A percentile compares a stretch with the other conserved stretches of the same genome.
phyloP scores from a whole-genome alignment of 2,113 vertebrate genomes.

The Sialia sialis region DNA sequence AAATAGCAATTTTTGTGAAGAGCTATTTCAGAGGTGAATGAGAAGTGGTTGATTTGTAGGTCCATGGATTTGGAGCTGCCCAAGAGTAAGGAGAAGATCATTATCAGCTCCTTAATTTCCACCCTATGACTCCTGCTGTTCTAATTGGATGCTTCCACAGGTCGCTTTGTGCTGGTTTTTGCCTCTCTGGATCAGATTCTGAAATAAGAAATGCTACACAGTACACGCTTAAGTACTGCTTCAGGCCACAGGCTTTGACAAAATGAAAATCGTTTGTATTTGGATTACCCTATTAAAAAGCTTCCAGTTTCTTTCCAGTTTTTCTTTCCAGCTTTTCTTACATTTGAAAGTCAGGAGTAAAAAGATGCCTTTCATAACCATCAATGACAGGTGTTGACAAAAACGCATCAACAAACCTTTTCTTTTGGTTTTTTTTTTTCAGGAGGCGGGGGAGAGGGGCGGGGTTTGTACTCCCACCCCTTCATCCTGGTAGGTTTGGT shows the following conservation, averaged over 20 bases:
- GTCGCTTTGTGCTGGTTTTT: background rate
- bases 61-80: background rate
- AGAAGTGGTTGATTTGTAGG: background rate
- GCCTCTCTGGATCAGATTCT: background rate
- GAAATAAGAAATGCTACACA: background rate
- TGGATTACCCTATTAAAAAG: background rate
- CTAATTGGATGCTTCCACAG: background rate
- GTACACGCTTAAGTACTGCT: background rate
- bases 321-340: background rate
- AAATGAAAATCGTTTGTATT: background rate
- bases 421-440: background rate
- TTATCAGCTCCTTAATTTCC: background rate
- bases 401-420: background rate
- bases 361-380: background rate
- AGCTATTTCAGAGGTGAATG: background rate
- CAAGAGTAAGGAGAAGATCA: background rate
- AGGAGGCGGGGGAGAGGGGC: too few species aligned
- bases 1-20: background rate
- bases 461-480: accelerated
- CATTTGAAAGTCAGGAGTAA: background rate
- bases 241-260: background rate
- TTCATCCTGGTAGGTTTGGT: background rate
- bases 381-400: background rate
- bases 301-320: background rate
- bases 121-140: background rate